These are phyloP conservation scores for Phenganax stokvisi DNA, from an alignment of 92 coral and sea anemone species.

Conservation along the genomic window DNA sequence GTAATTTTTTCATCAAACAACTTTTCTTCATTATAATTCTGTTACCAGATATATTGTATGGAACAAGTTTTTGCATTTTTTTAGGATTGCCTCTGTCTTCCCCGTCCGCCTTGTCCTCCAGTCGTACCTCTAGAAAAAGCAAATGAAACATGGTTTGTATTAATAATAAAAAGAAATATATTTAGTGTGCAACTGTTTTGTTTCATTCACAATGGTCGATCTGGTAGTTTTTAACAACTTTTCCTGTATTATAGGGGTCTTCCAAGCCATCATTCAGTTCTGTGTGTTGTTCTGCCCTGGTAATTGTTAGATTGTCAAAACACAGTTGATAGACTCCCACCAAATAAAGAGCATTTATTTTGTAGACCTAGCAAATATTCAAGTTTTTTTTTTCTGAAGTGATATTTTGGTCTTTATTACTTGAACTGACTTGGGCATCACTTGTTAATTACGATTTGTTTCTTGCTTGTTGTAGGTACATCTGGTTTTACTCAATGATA, in stretches of 20 bases:
- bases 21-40: not conserved
- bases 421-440: not conserved
- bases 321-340: not conserved
- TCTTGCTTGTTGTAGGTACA: constrained; percentile 59
- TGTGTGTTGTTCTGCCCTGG: constrained; percentile 94
- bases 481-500: constrained; percentile 90
- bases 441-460: not conserved
- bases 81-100: constrained; percentile 86
- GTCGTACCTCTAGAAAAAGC: constrained; percentile 73
- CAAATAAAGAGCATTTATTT: no score
- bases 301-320: constrained; percentile 30
- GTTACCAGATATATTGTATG: no score
- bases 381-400: no score
- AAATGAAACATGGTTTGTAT: constrained; percentile 80
- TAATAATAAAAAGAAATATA: not conserved
- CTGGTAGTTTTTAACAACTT: constrained; percentile 1
- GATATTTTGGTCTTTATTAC: not conserved
- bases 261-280: constrained; percentile 94
- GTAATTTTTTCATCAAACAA: not conserved
- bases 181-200: not conserved
- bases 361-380: no score
- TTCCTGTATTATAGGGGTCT: constrained; percentile 68
- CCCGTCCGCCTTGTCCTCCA: constrained; percentile 96
- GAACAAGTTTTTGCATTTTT: not conserved
- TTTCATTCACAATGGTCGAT: no score